Evolutionary conservation across 92 coral and sea anemone genomes (phyloP), one percentile per base, ranked within the genome.

Genomic region (Siderastrea siderea): DNA sequence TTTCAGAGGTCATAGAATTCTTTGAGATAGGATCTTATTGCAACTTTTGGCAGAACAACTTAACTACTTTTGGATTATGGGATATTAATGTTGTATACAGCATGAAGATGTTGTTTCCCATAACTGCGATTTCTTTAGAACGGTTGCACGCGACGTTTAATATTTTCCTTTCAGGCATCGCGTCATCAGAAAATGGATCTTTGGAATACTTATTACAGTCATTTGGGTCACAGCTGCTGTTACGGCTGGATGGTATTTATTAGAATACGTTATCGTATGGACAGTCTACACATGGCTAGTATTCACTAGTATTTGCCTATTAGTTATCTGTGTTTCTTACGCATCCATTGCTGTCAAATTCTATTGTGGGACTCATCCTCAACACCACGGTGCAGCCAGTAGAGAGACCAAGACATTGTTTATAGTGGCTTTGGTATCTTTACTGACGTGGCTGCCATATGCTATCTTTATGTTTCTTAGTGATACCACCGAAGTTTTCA

Each of bases 31-130:
- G 3, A 47, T 2, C 51, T 4, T 1, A 1, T 43, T 71, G 59
- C 4, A 71, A 71, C 38, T 13, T 71, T 71, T 71, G 57, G 38
- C 11, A 47, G 1, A 11, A 1, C 2, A 49, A 14, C n/a, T 2
- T 3, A 3, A 6, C 44, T 9, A 2, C 38, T 1, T 4, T 2
- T 2, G 43, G 69, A 13, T 16, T 19, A 3, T 4, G 16, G 16
- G 14, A 0, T 67, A 4, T 1, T 3, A 3, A 0, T 1, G 0
- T 51, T 3, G 3, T 3, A 3, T n/a, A n/a, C n/a, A 7, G 47
- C 11, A 4, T 67, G 14, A 1, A 3, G 3, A 1, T 7, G 3
- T 43, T 67, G 71, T 67, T 67, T 10, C 71, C 7, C 5, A 26
- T 67, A 12, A 49, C 11, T 43, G 71, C 71, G 43, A 67, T 67